These are phyloP conservation scores for Leptopilina boulardi DNA, from an alignment of 1,140 invertebrate species.

Conservation along the genomic window DNA sequence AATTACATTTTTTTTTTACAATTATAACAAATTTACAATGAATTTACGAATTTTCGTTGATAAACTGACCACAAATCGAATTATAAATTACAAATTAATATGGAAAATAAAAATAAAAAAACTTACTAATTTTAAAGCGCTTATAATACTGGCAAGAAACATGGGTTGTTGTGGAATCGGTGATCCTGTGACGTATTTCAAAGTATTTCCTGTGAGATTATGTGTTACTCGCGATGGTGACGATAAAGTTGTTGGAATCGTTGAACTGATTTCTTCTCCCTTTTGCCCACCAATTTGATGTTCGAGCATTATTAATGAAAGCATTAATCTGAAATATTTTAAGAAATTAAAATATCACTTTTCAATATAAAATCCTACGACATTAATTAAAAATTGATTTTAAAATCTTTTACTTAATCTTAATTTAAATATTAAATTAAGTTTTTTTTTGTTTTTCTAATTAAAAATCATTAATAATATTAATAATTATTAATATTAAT, in stretches of 20 bases:
- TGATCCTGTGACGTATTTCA: slow-evolving; percentile 81
- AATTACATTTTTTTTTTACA: too few species aligned
- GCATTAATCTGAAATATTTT: slow-evolving; percentile 77
- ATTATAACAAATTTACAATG: too few species aligned
- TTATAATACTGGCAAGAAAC: slow-evolving; percentile 89
- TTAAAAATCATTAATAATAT: too few species aligned
- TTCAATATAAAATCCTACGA: too few species aligned
- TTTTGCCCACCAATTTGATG: slow-evolving; percentile 79
- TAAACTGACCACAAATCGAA: too few species aligned
- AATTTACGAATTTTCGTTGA: too few species aligned
- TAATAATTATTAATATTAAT: too few species aligned
- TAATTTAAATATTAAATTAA: too few species aligned
- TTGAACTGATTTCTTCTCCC: slow-evolving; percentile 70
- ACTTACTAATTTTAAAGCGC: slow-evolving; percentile 81
- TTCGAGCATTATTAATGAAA: slow-evolving; percentile 88
- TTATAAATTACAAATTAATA: neutral
- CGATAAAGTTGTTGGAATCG: slow-evolving; percentile 57
- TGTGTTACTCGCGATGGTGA: slow-evolving; percentile 63
- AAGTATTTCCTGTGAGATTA: slow-evolving; percentile 72
- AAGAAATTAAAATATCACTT: too few species aligned
- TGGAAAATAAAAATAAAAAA: neutral
- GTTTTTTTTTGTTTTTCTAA: too few species aligned
- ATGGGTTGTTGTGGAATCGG: slow-evolving; percentile 89
- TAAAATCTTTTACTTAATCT: too few species aligned
- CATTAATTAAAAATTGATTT: too few species aligned